Evolutionary conservation across 2,113 vertebrate genomes (phyloP), one percentile per base, ranked within the genome.

Genomic region (Epinephelus lanceolatus): DNA sequence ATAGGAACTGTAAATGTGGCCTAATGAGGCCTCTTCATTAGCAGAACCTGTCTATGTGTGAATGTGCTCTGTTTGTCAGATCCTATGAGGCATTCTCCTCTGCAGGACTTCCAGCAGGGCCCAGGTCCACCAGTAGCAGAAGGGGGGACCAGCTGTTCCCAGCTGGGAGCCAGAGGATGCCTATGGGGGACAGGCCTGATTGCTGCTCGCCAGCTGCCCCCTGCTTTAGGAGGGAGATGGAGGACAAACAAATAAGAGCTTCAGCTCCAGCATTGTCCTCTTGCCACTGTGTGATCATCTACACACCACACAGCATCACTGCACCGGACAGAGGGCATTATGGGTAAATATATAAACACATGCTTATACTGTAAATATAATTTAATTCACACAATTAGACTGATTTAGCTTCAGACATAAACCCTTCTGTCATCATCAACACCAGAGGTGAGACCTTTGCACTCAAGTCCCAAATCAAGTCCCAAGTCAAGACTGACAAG

Each of bases 91-190:
- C 49, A 63, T 62, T 83, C 71, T 85, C 71, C 56, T 83, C 15
- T 69, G 61, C 84, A 80, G 84, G 92, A 85, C 88, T 68, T 91
- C 90, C 91, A 93, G 87, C 90, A 62, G 91, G 57, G 89, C 42
- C 60, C 77, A 55, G 85, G 86, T 86, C 86, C 25, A 65, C 86
- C 79, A 85, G 83, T 77, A 89, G 88, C 90, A 90, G 89, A 90
- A 89, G 85, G 84, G 79, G 71, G 78, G 91, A 93, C 94, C 95
- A 96, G 95, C 94, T 96, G 95, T 94, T 95, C 95, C 88, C 95
- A 95, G 95, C 94, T 95, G 95, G 93, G 80, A 83, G 91, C 91
- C 92, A 93, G 84, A 86, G 30, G 87, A 89, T 78, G 88, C 88
- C 92, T 89, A 88, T 90, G 88, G 93, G 91, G 94, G 94, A 93